Base-by-base conservation (phyloP, 2,888 invertebrate species). In the Himalopsyche kuldschensis region DNA sequence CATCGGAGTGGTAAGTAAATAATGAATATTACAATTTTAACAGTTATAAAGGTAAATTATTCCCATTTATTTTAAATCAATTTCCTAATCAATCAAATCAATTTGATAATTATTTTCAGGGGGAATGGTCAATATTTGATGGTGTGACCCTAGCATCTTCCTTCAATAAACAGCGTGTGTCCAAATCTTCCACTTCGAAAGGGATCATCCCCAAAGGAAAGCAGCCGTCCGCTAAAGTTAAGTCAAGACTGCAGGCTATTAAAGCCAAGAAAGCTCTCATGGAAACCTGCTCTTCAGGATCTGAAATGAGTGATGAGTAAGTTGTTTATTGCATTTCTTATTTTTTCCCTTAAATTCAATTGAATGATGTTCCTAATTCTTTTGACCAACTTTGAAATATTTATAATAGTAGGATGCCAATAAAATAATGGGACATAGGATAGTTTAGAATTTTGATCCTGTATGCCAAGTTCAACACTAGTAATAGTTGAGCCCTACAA, bases 271-370 rank as follows among this genome's bases (percentile, higher is more conserved):
- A 85, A 63, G 85, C 86, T 24, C 35, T 81, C 11, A 84, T 86
- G 81, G 86, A 86, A 63, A 84, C 86, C 6, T 86, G 85, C 46
- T 85, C 85, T 24, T 84, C 86, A 1, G 86, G 86, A 79, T 86
- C 85, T 41, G 86, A 86, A 78, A 35, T 86, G 11, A 86, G 86
- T 31, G 86, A 86, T 77, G 86, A 86, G 86, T 86, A 75, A 82
- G 86, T 84, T 80, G 24, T 48, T 79, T 48, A 24, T 47, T 47
- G 47, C 10, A 77, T 35, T n/a, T 24, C 4, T n/a, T n/a, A n/a
- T n/a, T 6, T 10, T 41, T 41, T 41, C 15, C 3, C 41, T 6
- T 1, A 15, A 41, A 15, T 15, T 35, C 35, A 8, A 8, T 35
- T 35, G 35, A 35, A 35, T 35, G 6, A 35, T 35, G 35, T 10